phyloP scores from a whole-genome alignment of 2,888 invertebrate species.

The Cremastinae sp. region DNA sequence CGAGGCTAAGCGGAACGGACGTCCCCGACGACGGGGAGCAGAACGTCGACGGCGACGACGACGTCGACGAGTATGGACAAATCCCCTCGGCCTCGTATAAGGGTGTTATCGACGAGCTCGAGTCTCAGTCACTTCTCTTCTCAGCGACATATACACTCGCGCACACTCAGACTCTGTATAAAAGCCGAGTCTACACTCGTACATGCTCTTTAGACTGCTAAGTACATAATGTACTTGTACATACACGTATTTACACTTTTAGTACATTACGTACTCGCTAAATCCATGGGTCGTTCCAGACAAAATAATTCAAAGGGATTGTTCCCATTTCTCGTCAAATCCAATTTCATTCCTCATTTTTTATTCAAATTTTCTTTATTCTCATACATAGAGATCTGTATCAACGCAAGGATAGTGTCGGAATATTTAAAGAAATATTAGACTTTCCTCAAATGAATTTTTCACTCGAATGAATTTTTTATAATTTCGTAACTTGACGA shows the following conservation, averaged over 20 bases:
- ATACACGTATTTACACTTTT: background rate
- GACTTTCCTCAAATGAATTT: too few species aligned
- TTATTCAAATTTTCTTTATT: too few species aligned
- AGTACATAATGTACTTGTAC: conserved; percentile 8
- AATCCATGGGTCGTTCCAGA: background rate
- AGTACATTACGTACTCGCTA: conserved; percentile 1
- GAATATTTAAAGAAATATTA: too few species aligned
- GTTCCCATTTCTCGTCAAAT: too few species aligned
- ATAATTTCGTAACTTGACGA: too few species aligned
- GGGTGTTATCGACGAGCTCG: conserved; percentile 54
- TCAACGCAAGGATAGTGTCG: too few species aligned
- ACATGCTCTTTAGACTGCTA: conserved; percentile 8
- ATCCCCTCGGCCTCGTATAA: conserved; percentile 52
- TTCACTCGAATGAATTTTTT: too few species aligned
- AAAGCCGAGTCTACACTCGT: conserved; percentile 5
- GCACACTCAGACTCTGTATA: conserved; percentile 4
- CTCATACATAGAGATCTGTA: too few species aligned
- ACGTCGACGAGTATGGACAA: conserved; percentile 39
- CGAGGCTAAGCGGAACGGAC: conserved; percentile 52
- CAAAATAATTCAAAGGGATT: background rate
- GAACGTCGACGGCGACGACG: background rate
- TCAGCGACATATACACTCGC: conserved; percentile 4
- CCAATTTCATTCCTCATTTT: too few species aligned
- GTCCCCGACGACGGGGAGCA: conserved; percentile 16
- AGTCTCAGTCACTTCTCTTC: conserved; percentile 33